Percentiles rank a stretch among this genome's conserved stretches.
Conservation (phyloP, 2,888 invertebrate genomes). For the Muscina levida region DNA sequence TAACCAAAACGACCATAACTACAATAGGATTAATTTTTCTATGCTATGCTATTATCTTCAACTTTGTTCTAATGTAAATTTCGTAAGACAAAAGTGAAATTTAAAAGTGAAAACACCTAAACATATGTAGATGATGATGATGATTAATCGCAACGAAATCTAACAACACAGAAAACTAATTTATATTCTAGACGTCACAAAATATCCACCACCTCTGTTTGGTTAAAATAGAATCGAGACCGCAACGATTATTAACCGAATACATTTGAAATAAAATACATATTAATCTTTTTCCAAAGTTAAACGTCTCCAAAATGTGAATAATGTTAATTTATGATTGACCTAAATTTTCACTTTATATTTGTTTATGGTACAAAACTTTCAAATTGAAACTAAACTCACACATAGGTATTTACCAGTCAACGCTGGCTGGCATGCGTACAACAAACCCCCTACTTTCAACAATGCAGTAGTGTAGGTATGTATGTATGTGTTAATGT, state of each 20-base stretch:
- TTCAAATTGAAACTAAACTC: neutral
- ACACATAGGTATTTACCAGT: no score
- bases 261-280: constrained; percentile 13
- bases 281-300: neutral
- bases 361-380: constrained; percentile 27
- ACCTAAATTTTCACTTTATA: constrained; percentile 46
- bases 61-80: no score
- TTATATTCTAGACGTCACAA: neutral
- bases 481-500: neutral
- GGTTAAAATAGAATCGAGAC: neutral
- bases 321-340: constrained; percentile 50
- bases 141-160: neutral
- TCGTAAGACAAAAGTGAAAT: constrained; percentile 49
- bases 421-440: neutral
- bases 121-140: no score
- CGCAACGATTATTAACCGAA: neutral
- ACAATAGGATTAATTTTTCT: no score
- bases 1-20: no score
- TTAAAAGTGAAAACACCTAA: constrained; percentile 42
- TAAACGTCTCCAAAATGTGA: constrained; percentile 15
- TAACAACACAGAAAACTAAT: constrained; percentile 2
- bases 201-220: neutral
- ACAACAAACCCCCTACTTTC: neutral
- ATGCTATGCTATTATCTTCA: no score
- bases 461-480: neutral